Base-by-base conservation (phyloP, 2,888 invertebrate genomes). In the Oasisia sp. region DNA sequence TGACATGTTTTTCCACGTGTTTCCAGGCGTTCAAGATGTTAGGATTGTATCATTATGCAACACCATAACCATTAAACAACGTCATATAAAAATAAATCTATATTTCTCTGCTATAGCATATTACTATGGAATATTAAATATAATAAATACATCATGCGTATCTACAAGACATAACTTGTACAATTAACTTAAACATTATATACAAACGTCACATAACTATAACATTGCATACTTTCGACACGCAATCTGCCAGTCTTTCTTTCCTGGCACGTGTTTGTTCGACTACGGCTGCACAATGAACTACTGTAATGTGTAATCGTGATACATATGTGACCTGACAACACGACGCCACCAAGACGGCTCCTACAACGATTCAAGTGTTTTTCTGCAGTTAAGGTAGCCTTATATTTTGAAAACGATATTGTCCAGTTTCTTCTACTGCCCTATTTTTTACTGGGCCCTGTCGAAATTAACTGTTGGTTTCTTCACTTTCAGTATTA, bases 51-150 rank as follows among this genome's bases (percentile, higher is more conserved):
- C n/a, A 74, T 7, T 19, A 74, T 1, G 7, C 74, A 74, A 7
- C n/a, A 74, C 19, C 74, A 19, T 27, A 27, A 74, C 74, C 1
- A 74, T 74, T 74, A 74, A 74, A 74, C 27, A 74, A 74, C 14
- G 74, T 74, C 27, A 74, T 74, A 74, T 74, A 74, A 74, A 74
- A 74, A 19, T 19, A 74, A 74, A 19, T 19, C 19, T 5, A 9
- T n/a, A 14, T 74, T 74, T 74, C 74, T 74, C 74, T 74, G 74
- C 74, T 74, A 74, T 74, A 74, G 74, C 74, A 74, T 74, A 74
- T 14, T 19, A 74, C 74, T 74, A 74, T 74, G 74, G 74, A 19
- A 74, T 19, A 74, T 74, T 74, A 74, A 74, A 74, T 27, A 74
- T 74, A 74, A 74, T 74, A 74, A 74, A 74, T 74, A 74, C 74